Evolutionary conservation across 2,888 invertebrate genomes (phyloP).

Genomic region (Leptothorax acervorum): DNA sequence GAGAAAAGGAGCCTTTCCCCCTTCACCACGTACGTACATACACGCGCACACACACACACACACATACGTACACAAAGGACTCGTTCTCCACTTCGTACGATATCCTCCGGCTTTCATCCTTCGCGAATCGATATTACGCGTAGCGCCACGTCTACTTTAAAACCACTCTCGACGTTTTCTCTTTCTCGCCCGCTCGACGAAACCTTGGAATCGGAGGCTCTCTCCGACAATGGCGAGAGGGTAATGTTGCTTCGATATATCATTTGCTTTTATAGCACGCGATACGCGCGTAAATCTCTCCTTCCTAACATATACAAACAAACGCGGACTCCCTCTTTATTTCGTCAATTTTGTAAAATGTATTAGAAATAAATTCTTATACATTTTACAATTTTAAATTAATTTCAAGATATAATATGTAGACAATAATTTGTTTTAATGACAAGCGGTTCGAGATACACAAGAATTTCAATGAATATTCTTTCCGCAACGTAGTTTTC

Average conservation of each 20-base stretch:
- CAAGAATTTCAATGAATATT: background rate
- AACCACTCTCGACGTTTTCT: slow-evolving; percentile 50
- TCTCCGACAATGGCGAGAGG: slow-evolving; percentile 28
- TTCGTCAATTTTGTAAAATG: background rate
- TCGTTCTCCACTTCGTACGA: slow-evolving; percentile 39
- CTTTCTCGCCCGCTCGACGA: slow-evolving; percentile 21
- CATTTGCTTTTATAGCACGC: slow-evolving; percentile 25
- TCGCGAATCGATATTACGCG: slow-evolving; percentile 50
- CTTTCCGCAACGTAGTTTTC: background rate
- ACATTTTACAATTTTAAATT: slow-evolving; percentile 10
- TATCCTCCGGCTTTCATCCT: slow-evolving; percentile 45
- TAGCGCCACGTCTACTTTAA: slow-evolving; percentile 52
- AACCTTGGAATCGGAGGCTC: slow-evolving; percentile 30
- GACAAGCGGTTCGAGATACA: background rate
- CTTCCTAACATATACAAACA: background rate
- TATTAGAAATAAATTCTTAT: background rate
- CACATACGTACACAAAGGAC: background rate
- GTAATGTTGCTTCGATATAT: slow-evolving; percentile 34
- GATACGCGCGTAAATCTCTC: slow-evolving; percentile 1
- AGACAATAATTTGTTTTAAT: background rate
- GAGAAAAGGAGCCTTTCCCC: slow-evolving; percentile 30
- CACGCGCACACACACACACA: background rate
- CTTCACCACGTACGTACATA: background rate
- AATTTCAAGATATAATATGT: background rate
- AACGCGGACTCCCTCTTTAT: background rate